Evolutionary conservation across 2,888 invertebrate species (phyloP).

Genomic region (Pammene fasciana): DNA sequence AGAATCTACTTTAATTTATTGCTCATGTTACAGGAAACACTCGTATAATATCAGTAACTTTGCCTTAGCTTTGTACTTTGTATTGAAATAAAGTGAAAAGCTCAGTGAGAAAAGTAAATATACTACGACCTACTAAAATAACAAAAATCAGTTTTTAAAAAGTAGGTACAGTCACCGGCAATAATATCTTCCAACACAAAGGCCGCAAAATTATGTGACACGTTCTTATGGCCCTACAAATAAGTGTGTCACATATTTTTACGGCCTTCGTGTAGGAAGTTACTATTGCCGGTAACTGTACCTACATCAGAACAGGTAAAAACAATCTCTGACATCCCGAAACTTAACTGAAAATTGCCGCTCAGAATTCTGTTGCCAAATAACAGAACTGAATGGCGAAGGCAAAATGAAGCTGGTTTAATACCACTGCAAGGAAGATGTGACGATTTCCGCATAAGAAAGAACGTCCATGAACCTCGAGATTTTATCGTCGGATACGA

Average conservation of each 20-base stretch:
- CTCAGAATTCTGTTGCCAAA: slow-evolving; percentile 15
- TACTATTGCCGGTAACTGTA: not conserved
- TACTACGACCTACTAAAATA: not conserved
- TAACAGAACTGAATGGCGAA: slow-evolving; percentile 8
- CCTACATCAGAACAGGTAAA: slow-evolving; percentile 7
- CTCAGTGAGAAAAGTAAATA: not conserved
- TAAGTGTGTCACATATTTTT: too few species aligned
- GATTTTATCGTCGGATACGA: not conserved
- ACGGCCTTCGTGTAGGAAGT: too few species aligned
- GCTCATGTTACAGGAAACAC: too few species aligned
- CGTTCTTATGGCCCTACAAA: too few species aligned
- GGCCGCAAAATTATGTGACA: too few species aligned
- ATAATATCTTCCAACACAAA: too few species aligned
- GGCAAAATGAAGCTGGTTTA: slow-evolving; percentile 14
- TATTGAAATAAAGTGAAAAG: too few species aligned
- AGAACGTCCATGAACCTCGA: not conserved
- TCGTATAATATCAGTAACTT: too few species aligned
- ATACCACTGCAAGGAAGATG: slow-evolving; percentile 11
- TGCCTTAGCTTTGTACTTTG: too few species aligned
- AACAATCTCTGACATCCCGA: not conserved
- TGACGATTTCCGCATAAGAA: not conserved
- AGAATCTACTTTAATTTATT: too few species aligned
- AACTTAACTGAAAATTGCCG: slow-evolving; percentile 29
- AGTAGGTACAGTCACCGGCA: too few species aligned
- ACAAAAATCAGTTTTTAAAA: too few species aligned